These are phyloP conservation scores for Erebia epiphron DNA, from an alignment of 2,888 invertebrate genomes.

Conservation along the genomic window DNA sequence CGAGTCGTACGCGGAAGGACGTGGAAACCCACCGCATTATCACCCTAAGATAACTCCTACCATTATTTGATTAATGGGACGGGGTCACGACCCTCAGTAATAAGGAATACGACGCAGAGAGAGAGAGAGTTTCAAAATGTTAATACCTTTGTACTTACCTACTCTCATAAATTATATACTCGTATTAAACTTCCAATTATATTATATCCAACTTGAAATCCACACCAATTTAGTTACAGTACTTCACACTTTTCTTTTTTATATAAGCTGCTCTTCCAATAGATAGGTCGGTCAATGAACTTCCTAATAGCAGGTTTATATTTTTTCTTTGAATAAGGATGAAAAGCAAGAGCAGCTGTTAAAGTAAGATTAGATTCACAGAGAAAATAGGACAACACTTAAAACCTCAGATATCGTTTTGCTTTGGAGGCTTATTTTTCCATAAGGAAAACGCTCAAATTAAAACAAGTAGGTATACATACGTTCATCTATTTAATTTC, in stretches of 20 bases:
- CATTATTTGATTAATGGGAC: too few relatives aligned
- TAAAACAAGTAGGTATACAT: not conserved
- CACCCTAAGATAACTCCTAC: too few relatives aligned
- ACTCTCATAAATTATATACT: too few relatives aligned
- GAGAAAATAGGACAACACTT: not conserved
- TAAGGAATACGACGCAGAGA: too few relatives aligned
- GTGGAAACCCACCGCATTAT: too few relatives aligned
- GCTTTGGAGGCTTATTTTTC: not conserved
- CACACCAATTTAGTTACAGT: too few relatives aligned
- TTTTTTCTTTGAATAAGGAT: constrained; percentile 10
- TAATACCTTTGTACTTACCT: too few relatives aligned
- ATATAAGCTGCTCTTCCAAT: constrained; percentile 25
- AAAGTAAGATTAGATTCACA: constrained; percentile 1
- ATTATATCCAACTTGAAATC: too few relatives aligned
- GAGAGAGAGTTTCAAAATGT: too few relatives aligned
- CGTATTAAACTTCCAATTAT: too few relatives aligned
- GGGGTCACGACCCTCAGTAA: too few relatives aligned
- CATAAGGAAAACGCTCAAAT: not conserved
- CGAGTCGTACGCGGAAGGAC: too few relatives aligned
- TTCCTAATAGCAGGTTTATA: constrained; percentile 37
- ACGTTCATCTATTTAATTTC: not conserved
- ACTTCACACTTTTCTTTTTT: not conserved
- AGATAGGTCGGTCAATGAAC: constrained; percentile 45
- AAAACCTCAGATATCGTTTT: not conserved
- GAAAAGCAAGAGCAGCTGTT: constrained; percentile 5